phyloP scores from a whole-genome alignment of 2,888 invertebrate genomes.

The Flexamia atlantica region DNA sequence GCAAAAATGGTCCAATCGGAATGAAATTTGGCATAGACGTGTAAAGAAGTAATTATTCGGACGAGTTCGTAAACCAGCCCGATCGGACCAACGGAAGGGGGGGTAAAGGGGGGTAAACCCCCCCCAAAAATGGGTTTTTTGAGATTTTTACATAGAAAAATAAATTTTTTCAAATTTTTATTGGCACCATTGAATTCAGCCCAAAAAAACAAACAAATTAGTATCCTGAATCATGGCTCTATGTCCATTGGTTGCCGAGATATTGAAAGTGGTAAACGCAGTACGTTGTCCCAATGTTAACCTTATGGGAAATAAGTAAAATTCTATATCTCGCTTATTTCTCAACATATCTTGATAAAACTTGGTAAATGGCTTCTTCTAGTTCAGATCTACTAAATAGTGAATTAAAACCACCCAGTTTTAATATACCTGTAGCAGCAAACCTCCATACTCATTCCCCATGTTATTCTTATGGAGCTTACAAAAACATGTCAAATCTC shows the following conservation, averaged over 20 bases:
- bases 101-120: background rate
- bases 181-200: background rate
- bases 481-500: no score
- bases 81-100: background rate
- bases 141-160: background rate
- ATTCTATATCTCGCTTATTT: no score
- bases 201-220: background rate
- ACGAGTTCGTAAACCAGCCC: background rate
- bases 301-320: no score
- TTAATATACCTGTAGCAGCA: background rate
- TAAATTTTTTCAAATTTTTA: no score
- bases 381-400: no score
- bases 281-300: no score
- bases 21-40: background rate
- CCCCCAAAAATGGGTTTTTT: background rate
- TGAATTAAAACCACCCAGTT: no score
- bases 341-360: no score
- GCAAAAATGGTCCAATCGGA: background rate
- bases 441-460: background rate
- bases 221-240: background rate
- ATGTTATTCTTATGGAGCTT: no score
- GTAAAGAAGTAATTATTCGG: background rate
- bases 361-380: no score
- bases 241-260: background rate
- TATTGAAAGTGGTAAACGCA: background rate